Evolutionary conservation across 2,888 invertebrate species (phyloP).

Genomic region (Bembecia ichneumoniformis): DNA sequence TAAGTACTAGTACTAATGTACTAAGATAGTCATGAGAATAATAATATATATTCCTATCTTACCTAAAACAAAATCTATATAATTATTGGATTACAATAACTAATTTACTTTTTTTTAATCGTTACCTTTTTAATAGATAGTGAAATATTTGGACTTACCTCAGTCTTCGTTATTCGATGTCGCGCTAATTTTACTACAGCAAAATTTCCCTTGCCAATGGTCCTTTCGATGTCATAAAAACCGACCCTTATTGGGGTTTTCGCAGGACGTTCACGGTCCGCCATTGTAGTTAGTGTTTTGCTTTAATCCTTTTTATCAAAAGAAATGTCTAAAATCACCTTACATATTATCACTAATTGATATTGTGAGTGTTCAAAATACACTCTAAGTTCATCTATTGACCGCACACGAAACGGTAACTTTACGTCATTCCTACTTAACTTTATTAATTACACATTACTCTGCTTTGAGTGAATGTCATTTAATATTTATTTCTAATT

Average conservation of each 20-base stretch:
- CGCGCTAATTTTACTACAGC: conserved; percentile 98
- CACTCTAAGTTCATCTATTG: neutral
- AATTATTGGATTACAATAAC: no score
- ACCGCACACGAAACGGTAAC: neutral
- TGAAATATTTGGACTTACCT: conserved; percentile 76
- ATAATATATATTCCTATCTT: no score
- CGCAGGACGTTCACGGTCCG: conserved; percentile 70
- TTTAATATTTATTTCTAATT: no score
- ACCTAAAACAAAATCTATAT: no score
- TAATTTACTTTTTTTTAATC: no score
- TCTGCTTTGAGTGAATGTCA: no score
- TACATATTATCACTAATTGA: conserved; percentile 11
- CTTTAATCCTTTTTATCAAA: conserved; percentile 22
- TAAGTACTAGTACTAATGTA: no score
- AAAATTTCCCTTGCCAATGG: conserved; percentile 99
- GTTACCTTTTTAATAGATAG: neutral
- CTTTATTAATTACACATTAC: no score
- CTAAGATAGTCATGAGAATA: no score
- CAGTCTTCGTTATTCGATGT: conserved; percentile 98
- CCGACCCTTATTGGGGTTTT: conserved; percentile 90
- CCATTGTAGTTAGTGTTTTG: conserved; percentile 60
- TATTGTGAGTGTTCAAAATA: conserved; percentile 2
- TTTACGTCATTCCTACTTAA: neutral
- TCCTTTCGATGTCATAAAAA: conserved; percentile 97
- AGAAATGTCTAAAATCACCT: conserved; percentile 6